Percentiles rank a stretch among this genome's conserved stretches.
Evolutionary conservation across 1,140 invertebrate genomes (phyloP).

Genomic region (Drosophila rufa): DNA sequence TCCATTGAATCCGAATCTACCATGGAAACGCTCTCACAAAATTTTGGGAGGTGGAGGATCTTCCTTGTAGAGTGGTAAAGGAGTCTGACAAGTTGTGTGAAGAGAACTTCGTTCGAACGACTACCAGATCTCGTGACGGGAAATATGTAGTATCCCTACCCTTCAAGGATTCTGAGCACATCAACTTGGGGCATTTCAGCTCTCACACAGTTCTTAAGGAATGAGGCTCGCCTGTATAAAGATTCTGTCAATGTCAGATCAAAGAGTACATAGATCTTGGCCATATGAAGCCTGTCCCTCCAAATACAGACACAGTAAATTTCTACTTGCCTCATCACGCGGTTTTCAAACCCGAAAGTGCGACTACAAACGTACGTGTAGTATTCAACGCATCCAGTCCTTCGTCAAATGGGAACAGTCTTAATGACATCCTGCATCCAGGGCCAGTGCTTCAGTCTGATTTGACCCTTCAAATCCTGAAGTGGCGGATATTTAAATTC

Average conservation of each 20-base stretch:
- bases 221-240: neutral
- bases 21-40: slow-evolving; percentile 2
- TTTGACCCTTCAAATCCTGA: slow-evolving; percentile 1
- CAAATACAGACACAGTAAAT: too few species aligned
- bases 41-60: slow-evolving; percentile 11
- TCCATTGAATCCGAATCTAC: neutral
- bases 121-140: too few species aligned
- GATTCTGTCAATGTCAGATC: neutral
- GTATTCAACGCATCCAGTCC: too few species aligned
- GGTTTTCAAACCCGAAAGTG: neutral
- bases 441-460: neutral
- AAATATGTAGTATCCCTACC: too few species aligned
- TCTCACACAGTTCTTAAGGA: too few species aligned
- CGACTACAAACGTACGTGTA: too few species aligned
- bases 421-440: neutral
- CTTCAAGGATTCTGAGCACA: too few species aligned
- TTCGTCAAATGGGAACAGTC: neutral
- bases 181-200: too few species aligned
- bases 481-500: neutral
- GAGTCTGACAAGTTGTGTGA: neutral
- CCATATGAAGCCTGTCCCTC: neutral
- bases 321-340: too few species aligned
- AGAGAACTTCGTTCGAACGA: neutral
- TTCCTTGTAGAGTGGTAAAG: neutral
- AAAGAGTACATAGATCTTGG: neutral